A percentile compares a stretch with the other conserved stretches of the same genome.
Conservation (phyloP, 2,113 vertebrate species). For the Phoxinus phoxinus region DNA sequence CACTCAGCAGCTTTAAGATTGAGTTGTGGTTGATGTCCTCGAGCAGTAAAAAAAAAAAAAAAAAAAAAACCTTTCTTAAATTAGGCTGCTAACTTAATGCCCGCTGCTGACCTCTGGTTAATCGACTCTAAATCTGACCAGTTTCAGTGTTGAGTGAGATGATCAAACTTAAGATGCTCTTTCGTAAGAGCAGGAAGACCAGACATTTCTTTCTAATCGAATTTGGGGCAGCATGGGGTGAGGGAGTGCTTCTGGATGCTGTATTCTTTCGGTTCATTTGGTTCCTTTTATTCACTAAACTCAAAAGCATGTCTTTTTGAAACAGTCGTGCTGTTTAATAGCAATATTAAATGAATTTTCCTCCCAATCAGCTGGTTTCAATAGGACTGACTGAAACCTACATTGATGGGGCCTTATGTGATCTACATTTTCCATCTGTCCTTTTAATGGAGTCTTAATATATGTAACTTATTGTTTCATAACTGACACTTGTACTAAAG, state of each 20-base stretch:
- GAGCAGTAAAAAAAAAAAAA: background rate
- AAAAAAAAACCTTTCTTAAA: background rate
- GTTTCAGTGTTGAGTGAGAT: background rate
- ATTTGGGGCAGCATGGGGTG: background rate
- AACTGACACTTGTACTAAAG: slow-evolving; percentile 30
- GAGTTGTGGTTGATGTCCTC: background rate
- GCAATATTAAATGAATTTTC: background rate
- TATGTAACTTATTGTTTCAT: slow-evolving; percentile 41
- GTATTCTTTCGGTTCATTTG: background rate
- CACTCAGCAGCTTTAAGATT: background rate
- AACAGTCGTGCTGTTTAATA: background rate
- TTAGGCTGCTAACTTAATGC: slow-evolving; percentile 21
- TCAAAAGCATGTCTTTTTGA: background rate
- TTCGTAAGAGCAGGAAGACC: background rate
- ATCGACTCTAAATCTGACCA: background rate
- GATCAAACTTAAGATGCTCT: slow-evolving; percentile 1
- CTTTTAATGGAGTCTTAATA: slow-evolving; percentile 38
- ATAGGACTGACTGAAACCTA: slow-evolving; percentile 15
- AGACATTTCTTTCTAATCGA: background rate
- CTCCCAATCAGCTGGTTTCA: slow-evolving; percentile 6
- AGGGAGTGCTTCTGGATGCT: background rate
- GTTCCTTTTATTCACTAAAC: background rate
- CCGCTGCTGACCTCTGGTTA: background rate
- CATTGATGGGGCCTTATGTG: slow-evolving; percentile 31
- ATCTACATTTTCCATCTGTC: background rate